phyloP scores from a whole-genome alignment of 2,888 invertebrate genomes.

The Drosophila fulvimacula region DNA sequence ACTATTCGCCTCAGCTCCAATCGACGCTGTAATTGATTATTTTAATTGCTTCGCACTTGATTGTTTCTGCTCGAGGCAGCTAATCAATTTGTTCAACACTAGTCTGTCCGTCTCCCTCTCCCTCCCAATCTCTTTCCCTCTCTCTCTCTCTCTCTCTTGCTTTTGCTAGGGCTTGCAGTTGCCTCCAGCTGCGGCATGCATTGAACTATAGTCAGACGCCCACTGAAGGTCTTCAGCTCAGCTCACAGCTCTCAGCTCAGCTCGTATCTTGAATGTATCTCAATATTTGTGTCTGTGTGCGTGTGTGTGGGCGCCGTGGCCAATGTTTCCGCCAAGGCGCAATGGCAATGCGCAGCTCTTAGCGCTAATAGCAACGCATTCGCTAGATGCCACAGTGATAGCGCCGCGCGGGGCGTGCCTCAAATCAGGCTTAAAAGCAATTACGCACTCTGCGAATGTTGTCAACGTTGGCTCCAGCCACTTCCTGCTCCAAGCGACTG shows the following conservation, averaged over 20 bases:
- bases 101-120: background rate
- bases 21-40: slow-evolving; percentile 41
- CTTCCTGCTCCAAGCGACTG: slow-evolving; percentile 66
- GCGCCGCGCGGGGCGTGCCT: slow-evolving; percentile 52
- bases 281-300: slow-evolving; percentile 18
- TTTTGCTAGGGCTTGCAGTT: background rate
- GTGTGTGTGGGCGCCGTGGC: slow-evolving; percentile 7
- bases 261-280: slow-evolving; percentile 14
- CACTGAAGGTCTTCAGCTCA: slow-evolving; percentile 27
- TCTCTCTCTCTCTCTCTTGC: too few relatives aligned
- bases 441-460: slow-evolving; percentile 68
- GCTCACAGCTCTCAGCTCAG: background rate
- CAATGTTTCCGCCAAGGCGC: slow-evolving; percentile 65
- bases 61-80: slow-evolving; percentile 13
- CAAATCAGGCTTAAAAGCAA: slow-evolving; percentile 70
- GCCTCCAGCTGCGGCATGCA: slow-evolving; percentile 10
- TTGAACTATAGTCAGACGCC: slow-evolving; percentile 31
- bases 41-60: slow-evolving; percentile 50
- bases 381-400: slow-evolving; percentile 8
- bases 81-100: slow-evolving; percentile 20
- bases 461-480: slow-evolving; percentile 46
- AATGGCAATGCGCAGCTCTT: slow-evolving; percentile 54
- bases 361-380: slow-evolving; percentile 62
- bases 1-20: slow-evolving; percentile 29
- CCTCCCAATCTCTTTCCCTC: background rate